Evolutionary conservation across 1,140 invertebrate species (phyloP).

Genomic region (Rhagoletis pomonella): DNA sequence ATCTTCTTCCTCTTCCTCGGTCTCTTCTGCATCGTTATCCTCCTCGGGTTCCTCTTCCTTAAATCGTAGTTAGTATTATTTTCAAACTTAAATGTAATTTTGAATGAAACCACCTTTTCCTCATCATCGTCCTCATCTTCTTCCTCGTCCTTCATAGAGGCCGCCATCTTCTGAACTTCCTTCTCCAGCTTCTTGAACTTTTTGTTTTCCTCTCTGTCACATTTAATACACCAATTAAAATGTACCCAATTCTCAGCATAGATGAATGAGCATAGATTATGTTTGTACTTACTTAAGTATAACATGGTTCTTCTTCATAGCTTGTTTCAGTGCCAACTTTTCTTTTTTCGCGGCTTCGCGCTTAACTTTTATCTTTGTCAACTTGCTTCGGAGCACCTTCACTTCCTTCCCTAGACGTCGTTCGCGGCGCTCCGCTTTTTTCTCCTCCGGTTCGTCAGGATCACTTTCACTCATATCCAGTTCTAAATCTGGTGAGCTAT

Average conservation of each 20-base stretch:
- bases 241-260: too few relatives aligned
- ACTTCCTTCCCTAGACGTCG: constrained; percentile 82
- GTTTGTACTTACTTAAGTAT: constrained; percentile 77
- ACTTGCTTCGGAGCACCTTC: constrained; percentile 84
- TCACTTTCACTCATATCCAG: constrained; percentile 77
- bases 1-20: constrained; percentile 80
- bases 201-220: constrained; percentile 81
- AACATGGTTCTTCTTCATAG: constrained; percentile 86
- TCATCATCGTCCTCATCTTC: constrained; percentile 84
- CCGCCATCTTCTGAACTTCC: constrained; percentile 92
- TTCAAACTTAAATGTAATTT: neutral
- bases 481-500: constrained; percentile 74
- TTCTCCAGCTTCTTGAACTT: constrained; percentile 87
- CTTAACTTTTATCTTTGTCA: constrained; percentile 87
- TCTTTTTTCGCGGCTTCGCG: constrained; percentile 86
- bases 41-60: constrained; percentile 80
- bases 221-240: constrained; percentile 8
- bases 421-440: constrained; percentile 77
- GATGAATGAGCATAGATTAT: neutral
- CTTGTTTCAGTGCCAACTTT: constrained; percentile 83
- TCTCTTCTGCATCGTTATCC: constrained; percentile 78
- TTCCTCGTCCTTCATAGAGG: constrained; percentile 85
- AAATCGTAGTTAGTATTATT: neutral
- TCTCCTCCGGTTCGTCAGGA: constrained; percentile 83
- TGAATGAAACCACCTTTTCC: constrained; percentile 74